Evolutionary conservation across 2,113 vertebrate genomes (phyloP).

Genomic region (Limnothrissa miodon): DNA sequence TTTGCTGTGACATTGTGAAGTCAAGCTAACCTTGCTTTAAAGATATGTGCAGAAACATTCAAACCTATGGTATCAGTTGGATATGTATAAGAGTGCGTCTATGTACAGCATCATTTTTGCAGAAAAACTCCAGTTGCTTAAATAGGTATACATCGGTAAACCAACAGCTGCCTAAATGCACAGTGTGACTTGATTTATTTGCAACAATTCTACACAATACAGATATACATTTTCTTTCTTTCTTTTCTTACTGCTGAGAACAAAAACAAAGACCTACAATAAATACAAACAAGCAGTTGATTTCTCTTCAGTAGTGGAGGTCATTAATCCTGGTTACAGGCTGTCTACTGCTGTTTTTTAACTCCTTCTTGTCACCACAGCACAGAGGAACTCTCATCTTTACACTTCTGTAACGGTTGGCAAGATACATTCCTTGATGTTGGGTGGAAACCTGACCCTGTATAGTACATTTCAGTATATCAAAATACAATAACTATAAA

Average conservation of each 20-base stretch:
- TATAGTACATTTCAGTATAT: constrained; percentile 61
- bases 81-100: too few species aligned
- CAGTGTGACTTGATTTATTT: constrained; percentile 64
- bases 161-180: constrained; percentile 51
- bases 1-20: background rate
- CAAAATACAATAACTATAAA: constrained; percentile 78
- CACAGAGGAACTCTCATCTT: background rate
- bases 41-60: background rate
- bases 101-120: too few species aligned
- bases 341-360: background rate
- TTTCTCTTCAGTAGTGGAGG: constrained; percentile 27
- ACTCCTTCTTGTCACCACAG: background rate
- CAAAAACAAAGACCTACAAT: constrained; percentile 56
- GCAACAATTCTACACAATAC: constrained; percentile 66
- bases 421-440: constrained; percentile 67
- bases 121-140: too few species aligned
- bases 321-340: background rate
- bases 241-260: constrained; percentile 57
- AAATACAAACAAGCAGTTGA: constrained; percentile 59
- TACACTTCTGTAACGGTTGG: background rate
- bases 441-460: constrained; percentile 57
- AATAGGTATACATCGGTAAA: too few species aligned
- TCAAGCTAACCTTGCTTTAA: background rate
- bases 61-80: background rate
- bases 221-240: constrained; percentile 48